A percentile compares a stretch with the other conserved stretches of the same genome.
phyloP scores from a whole-genome alignment of 2,888 invertebrate genomes.

The Thymelicus acteon region DNA sequence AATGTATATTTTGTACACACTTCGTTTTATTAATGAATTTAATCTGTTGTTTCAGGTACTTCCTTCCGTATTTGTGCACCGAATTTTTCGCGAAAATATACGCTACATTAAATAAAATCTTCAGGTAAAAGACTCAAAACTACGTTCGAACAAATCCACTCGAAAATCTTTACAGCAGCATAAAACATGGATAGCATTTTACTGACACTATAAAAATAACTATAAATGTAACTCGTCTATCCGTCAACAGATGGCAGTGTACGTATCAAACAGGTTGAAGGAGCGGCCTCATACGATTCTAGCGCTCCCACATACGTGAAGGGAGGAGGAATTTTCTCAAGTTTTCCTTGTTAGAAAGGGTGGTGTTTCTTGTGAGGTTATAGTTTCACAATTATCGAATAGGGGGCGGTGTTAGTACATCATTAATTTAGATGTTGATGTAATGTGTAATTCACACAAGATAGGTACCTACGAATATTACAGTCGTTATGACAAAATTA shows the following conservation, averaged over 20 bases:
- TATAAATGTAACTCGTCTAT: slow-evolving; percentile 55
- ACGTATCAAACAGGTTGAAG: slow-evolving; percentile 49
- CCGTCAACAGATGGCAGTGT: slow-evolving; percentile 71
- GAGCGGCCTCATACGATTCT: slow-evolving; percentile 49
- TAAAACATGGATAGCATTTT: slow-evolving; percentile 40
- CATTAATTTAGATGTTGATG: not conserved
- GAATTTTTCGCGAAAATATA: not conserved
- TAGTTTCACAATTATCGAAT: slow-evolving; percentile 69
- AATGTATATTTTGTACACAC: too few relatives aligned
- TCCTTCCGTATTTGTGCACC: not conserved
- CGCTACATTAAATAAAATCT: slow-evolving; percentile 10
- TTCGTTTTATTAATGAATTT: slow-evolving; percentile 4
- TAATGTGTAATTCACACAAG: too few relatives aligned
- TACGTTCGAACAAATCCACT: slow-evolving; percentile 36
- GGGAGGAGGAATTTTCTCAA: slow-evolving; percentile 65
- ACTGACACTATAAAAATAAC: slow-evolving; percentile 39
- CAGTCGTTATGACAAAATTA: too few relatives aligned
- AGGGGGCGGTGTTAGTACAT: slow-evolving; percentile 69
- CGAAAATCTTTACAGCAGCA: slow-evolving; percentile 40
- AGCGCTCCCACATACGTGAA: slow-evolving; percentile 60
- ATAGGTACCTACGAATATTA: too few relatives aligned
- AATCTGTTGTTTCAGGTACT: slow-evolving; percentile 63
- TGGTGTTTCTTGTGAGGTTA: slow-evolving; percentile 60
- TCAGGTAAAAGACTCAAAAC: slow-evolving; percentile 30
- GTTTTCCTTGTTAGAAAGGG: slow-evolving; percentile 67